These are phyloP conservation scores for Gallinago media DNA, from an alignment of 2,113 vertebrate genomes.

Conservation along the genomic window DNA sequence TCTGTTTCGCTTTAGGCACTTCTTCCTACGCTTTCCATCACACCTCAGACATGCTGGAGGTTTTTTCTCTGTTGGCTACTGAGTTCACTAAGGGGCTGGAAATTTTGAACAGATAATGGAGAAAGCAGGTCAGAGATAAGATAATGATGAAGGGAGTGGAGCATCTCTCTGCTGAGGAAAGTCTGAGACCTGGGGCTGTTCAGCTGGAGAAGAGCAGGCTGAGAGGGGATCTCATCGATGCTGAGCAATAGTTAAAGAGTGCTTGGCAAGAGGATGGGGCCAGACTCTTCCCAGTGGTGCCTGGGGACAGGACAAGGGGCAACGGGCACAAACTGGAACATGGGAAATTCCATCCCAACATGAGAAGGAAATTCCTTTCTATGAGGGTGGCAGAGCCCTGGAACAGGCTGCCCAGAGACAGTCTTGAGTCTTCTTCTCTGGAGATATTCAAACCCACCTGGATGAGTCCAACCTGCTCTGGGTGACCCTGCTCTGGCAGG, in stretches of 20 bases:
- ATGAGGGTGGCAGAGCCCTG: not conserved
- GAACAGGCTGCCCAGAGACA: not conserved
- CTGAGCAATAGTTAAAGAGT: not conserved
- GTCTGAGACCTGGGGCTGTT: not conserved
- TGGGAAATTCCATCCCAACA: not conserved
- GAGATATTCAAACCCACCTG: not conserved
- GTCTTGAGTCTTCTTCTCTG: not conserved
- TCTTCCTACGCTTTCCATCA: not conserved
- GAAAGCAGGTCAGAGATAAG: not conserved
- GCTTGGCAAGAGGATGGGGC: not conserved
- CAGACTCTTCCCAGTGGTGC: not conserved
- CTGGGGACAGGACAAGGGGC: not conserved
- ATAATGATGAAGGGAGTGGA: not conserved
- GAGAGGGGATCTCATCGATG: not conserved
- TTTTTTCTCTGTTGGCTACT: not conserved
- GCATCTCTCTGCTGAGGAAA: not conserved
- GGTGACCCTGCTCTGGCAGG: not conserved
- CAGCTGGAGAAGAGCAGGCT: not conserved
- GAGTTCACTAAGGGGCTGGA: not conserved
- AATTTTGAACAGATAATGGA: not conserved
- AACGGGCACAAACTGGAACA: not conserved
- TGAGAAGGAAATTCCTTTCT: not conserved
- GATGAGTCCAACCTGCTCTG: not conserved
- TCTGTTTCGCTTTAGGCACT: not conserved
- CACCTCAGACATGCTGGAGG: accelerated